phyloP scores from a whole-genome alignment of 1,140 invertebrate genomes.

The Saccostrea cuccullata region DNA sequence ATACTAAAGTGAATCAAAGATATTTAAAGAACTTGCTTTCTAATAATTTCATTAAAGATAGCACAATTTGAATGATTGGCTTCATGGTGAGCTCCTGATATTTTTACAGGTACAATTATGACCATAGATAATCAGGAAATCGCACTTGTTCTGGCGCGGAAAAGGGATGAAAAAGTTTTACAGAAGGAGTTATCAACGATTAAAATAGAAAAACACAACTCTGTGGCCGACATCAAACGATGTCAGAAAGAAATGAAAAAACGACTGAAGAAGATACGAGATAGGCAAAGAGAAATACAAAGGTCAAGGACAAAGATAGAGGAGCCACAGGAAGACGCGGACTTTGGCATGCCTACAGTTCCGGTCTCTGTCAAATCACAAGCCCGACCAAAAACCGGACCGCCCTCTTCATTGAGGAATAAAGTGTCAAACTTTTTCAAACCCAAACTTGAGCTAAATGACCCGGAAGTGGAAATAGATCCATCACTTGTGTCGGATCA shows the following conservation, averaged over 20 bases:
- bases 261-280: constrained; percentile 6
- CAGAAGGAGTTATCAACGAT: constrained; percentile 2
- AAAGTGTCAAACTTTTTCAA: not conserved
- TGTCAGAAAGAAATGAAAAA: constrained; percentile 34
- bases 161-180: constrained; percentile 16
- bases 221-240: constrained; percentile 12
- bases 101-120: constrained; percentile 11
- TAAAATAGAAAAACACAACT: constrained; percentile 20
- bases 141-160: not conserved
- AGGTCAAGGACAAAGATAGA: not conserved
- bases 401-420: not conserved
- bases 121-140: constrained; percentile 22
- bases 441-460: not conserved
- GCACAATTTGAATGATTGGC: not conserved
- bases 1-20: not conserved
- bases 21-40: not conserved
- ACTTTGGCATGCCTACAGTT: not conserved
- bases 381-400: constrained; percentile 25
- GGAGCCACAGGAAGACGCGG: constrained; percentile 4
- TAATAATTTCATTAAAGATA: not conserved
- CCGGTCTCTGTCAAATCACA: not conserved
- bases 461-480: not conserved
- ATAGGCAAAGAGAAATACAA: constrained; percentile 33
- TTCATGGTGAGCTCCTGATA: not conserved
- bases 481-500: not conserved